A percentile compares a stretch with the other conserved stretches of the same genome.
Conservation (phyloP, 2,797 vertebrate species). For the Sternarchorhynchus goeldii region DNA sequence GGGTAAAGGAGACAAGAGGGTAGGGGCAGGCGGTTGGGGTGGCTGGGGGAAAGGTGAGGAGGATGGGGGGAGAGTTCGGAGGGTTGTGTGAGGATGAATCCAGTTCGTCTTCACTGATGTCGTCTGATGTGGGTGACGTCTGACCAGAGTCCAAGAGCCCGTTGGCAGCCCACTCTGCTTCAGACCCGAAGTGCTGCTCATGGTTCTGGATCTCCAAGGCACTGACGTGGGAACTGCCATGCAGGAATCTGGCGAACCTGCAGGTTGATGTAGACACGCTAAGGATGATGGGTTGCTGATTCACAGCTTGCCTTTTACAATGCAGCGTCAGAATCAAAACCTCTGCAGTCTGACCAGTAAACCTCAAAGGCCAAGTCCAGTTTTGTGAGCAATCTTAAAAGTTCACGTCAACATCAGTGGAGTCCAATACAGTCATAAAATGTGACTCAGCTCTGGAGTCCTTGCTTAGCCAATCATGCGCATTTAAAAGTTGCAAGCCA, state of each 20-base stretch:
- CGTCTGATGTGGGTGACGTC: conserved; percentile 23
- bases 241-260: conserved; percentile 83
- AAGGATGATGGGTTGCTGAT: not conserved
- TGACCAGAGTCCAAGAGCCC: conserved; percentile 66
- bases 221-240: conserved; percentile 72
- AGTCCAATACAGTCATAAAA: not conserved
- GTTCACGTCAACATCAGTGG: not conserved
- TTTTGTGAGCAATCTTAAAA: not conserved
- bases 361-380: not conserved
- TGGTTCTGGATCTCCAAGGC: conserved; percentile 70
- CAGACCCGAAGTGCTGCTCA: conserved; percentile 71
- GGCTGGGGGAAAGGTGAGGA: not conserved
- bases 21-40: conserved; percentile 38
- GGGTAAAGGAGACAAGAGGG: conserved; percentile 11
- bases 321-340: not conserved
- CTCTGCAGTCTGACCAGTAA: not conserved
- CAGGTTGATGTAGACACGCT: not conserved
- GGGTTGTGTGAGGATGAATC: conserved; percentile 42
- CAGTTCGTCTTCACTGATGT: conserved; percentile 57
- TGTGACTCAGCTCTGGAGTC: not conserved
- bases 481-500: not conserved
- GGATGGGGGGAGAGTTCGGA: not conserved
- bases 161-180: conserved; percentile 72
- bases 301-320: too few species aligned
- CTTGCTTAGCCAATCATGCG: too few species aligned